These are phyloP conservation scores for Anticlea derivata DNA, from an alignment of 2,888 invertebrate species.

Conservation along the genomic window DNA sequence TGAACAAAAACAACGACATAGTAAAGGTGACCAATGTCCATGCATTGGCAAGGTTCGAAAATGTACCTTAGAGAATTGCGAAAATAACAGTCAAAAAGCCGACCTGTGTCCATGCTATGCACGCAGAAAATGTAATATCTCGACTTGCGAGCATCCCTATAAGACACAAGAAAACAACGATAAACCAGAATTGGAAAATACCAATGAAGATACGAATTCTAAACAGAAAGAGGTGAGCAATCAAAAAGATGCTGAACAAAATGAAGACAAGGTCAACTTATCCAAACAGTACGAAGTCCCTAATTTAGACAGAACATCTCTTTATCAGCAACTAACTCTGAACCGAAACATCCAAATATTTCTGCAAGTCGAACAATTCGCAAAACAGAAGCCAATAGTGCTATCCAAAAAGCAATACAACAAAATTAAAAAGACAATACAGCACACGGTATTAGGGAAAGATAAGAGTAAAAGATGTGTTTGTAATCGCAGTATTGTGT, in stretches of 20 bases:
- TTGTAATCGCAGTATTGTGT: slow-evolving; percentile 44
- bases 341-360: slow-evolving; percentile 60
- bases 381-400: slow-evolving; percentile 58
- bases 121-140: background rate
- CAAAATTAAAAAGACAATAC: slow-evolving; percentile 62
- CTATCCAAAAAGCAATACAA: slow-evolving; percentile 63
- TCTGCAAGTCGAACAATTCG: slow-evolving; percentile 54
- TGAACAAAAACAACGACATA: background rate
- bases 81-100: background rate
- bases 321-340: slow-evolving; percentile 47
- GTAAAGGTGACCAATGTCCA: background rate
- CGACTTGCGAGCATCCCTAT: background rate
- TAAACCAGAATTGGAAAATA: background rate
- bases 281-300: background rate
- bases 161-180: background rate
- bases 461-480: slow-evolving; percentile 28
- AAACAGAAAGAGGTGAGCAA: background rate
- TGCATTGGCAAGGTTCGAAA: background rate
- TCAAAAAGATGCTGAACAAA: background rate
- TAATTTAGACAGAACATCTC: slow-evolving; percentile 23
- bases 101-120: background rate
- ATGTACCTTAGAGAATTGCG: background rate
- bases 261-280: background rate
- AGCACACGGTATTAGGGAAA: slow-evolving; percentile 35
- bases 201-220: too few relatives aligned